phyloP scores from a whole-genome alignment of 2,797 vertebrate species.

The Lepilemur ruficaudatus region DNA sequence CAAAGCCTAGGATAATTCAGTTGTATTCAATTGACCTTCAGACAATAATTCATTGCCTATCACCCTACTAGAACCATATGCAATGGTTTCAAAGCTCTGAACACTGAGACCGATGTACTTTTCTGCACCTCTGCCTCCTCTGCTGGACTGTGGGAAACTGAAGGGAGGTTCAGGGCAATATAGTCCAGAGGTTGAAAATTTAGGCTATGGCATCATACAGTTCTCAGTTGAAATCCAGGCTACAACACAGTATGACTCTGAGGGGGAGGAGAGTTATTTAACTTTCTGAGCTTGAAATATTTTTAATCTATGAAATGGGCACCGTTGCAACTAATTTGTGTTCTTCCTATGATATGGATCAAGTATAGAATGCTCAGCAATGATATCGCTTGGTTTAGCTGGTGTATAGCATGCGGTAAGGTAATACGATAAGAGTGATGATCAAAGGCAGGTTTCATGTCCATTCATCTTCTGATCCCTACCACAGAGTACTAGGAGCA shows the following conservation, averaged over 20 bases:
- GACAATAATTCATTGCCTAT: not conserved
- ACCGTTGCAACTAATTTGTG: not conserved
- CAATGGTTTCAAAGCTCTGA: not conserved
- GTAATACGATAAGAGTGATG: not conserved
- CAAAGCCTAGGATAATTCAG: not conserved
- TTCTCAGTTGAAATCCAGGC: not conserved
- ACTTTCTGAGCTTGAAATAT: not conserved
- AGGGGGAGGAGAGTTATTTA: not conserved
- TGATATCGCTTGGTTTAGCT: not conserved
- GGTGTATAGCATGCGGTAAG: not conserved
- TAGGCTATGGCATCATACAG: not conserved
- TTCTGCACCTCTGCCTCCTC: not conserved
- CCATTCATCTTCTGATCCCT: not conserved
- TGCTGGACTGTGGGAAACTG: not conserved
- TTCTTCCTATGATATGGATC: not conserved
- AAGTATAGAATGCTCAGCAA: not conserved
- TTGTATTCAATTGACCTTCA: not conserved
- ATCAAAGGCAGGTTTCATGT: not conserved
- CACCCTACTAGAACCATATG: not conserved
- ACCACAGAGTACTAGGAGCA: not conserved
- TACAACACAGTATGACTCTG: not conserved
- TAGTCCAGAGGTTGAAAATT: not conserved
- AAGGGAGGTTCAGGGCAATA: not conserved
- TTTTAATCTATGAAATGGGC: not conserved
- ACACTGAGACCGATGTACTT: not conserved